Evolutionary conservation across 2,797 vertebrate species (phyloP).

Genomic region (Premnoplex brunnescens): DNA sequence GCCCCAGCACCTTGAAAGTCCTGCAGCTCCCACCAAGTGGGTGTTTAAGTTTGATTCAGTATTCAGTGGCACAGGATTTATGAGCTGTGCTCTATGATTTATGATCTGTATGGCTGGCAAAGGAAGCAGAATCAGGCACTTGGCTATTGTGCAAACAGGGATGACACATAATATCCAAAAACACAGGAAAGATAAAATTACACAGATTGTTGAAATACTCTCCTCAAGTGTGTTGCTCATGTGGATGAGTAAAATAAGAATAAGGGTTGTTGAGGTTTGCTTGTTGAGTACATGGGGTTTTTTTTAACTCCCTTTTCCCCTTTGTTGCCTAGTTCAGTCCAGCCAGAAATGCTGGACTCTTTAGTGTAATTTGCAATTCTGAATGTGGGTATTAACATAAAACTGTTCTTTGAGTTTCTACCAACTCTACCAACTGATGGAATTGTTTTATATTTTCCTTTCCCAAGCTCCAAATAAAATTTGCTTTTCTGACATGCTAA

Average conservation of each 20-base stretch:
- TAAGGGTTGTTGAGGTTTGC: conserved; percentile 14
- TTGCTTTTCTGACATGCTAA: background rate
- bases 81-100: conserved; percentile 24
- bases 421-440: background rate
- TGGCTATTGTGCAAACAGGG: conserved; percentile 50
- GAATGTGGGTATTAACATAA: background rate
- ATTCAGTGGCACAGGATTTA: conserved; percentile 14
- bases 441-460: background rate
- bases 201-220: conserved; percentile 56
- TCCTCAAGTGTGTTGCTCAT: conserved; percentile 23
- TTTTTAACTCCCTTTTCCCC: background rate
- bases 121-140: conserved; percentile 33
- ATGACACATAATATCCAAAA: conserved; percentile 60
- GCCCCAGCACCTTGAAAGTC: background rate
- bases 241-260: conserved; percentile 38
- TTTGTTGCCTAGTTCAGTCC: background rate
- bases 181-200: conserved; percentile 68
- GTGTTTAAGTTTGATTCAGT: background rate
- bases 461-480: background rate
- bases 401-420: background rate
- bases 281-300: background rate
- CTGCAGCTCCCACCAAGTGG: background rate
- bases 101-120: conserved; percentile 18
- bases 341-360: background rate
- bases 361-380: background rate